Percentiles rank a stretch among this genome's conserved stretches.
Conservation (phyloP, 2,888 invertebrate genomes). For the Coelinius sp. region DNA sequence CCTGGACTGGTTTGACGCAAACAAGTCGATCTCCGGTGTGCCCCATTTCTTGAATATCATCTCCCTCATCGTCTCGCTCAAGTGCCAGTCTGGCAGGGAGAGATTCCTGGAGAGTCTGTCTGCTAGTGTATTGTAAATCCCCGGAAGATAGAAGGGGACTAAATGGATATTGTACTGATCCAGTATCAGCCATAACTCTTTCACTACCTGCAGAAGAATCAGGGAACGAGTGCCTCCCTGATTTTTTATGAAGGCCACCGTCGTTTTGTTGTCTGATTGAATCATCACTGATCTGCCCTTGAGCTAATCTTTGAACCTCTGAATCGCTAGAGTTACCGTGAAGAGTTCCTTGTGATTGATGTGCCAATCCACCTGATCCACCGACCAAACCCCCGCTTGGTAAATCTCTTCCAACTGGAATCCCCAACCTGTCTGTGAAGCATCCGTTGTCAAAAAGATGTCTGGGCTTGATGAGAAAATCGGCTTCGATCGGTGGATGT, state of each 20-base stretch:
- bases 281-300: slow-evolving; percentile 11
- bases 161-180: neutral
- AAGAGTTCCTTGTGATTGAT: slow-evolving; percentile 27
- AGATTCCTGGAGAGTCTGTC: slow-evolving; percentile 24
- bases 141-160: slow-evolving; percentile 23
- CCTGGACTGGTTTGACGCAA: neutral
- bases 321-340: slow-evolving; percentile 20
- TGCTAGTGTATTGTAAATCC: slow-evolving; percentile 22
- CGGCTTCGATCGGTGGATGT: too few species aligned
- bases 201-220: neutral
- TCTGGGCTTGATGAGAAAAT: too few species aligned
- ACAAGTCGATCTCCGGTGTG: slow-evolving; percentile 11
- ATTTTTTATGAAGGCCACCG: slow-evolving; percentile 11
- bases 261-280: slow-evolving; percentile 29
- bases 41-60: neutral
- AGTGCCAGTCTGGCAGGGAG: slow-evolving; percentile 24
- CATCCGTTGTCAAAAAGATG: too few species aligned
- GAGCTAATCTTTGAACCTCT: neutral
- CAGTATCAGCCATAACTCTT: neutral
- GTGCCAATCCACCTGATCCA: slow-evolving; percentile 15
- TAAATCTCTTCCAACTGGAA: too few species aligned
- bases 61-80: neutral
- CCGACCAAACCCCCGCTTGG: too few species aligned
- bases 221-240: slow-evolving; percentile 19
- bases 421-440: too few species aligned